phyloP scores from a whole-genome alignment of 2,888 invertebrate genomes.

The Mythimna ferrago region DNA sequence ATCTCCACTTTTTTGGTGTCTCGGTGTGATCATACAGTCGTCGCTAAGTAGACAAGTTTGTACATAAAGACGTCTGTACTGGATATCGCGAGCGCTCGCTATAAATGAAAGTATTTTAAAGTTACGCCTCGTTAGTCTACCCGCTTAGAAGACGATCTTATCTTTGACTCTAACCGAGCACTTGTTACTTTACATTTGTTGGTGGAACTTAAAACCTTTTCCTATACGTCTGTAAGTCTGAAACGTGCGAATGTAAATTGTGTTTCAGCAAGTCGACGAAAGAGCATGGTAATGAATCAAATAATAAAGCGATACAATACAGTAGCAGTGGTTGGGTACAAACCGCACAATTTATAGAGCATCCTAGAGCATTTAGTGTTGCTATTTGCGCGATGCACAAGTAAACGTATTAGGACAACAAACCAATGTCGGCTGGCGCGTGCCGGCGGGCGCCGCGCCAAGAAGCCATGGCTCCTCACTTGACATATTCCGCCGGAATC shows the following conservation, averaged over 20 bases:
- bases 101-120: conserved; percentile 75
- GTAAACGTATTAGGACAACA: conserved; percentile 75
- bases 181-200: conserved; percentile 62
- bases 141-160: conserved; percentile 63
- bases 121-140: conserved; percentile 74
- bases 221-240: conserved; percentile 34
- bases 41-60: conserved; percentile 74
- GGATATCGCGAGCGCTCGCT: conserved; percentile 65
- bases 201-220: conserved; percentile 47
- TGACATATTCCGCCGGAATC: conserved; percentile 68
- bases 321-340: conserved; percentile 36
- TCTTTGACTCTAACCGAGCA: conserved; percentile 57
- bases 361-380: conserved; percentile 65
- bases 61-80: conserved; percentile 76
- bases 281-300: conserved; percentile 53
- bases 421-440: conserved; percentile 63
- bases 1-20: conserved; percentile 76
- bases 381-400: conserved; percentile 68
- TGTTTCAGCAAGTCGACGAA: conserved; percentile 33
- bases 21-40: conserved; percentile 69
- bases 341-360: conserved; percentile 54
- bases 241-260: conserved; percentile 39
- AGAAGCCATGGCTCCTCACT: conserved; percentile 72
- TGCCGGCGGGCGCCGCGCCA: conserved; percentile 74
- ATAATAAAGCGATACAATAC: conserved; percentile 44